These are phyloP conservation scores for Lithophane ornitopus DNA, from an alignment of 2,888 invertebrate genomes.

Conservation along the genomic window DNA sequence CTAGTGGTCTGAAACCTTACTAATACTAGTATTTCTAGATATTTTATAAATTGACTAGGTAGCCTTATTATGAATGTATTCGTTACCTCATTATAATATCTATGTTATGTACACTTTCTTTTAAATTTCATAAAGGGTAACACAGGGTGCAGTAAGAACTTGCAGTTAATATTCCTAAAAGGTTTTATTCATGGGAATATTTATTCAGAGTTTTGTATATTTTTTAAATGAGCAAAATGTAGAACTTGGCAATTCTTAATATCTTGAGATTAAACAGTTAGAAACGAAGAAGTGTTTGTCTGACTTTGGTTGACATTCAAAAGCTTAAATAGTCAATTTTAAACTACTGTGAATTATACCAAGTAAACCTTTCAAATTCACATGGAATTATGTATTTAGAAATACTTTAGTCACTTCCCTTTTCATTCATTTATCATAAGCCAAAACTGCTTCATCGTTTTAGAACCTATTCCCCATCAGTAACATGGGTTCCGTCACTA, in stretches of 20 bases:
- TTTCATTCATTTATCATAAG: too few relatives aligned
- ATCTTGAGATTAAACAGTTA: background rate
- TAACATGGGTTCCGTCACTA: background rate
- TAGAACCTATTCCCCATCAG: background rate
- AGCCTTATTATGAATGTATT: conserved; percentile 18
- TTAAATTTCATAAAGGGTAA: conserved; percentile 13
- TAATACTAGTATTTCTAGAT: conserved; percentile 34
- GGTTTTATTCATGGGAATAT: background rate
- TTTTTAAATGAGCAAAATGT: background rate
- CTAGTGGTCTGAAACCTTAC: conserved; percentile 15
- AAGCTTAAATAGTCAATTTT: background rate
- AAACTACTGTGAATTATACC: too few relatives aligned
- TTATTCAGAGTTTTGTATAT: background rate
- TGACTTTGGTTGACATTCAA: background rate
- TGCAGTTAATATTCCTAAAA: conserved; percentile 6
- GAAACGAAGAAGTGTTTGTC: background rate
- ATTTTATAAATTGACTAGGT: conserved; percentile 28
- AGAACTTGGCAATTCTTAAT: background rate
- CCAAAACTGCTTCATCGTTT: background rate
- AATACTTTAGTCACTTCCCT: too few relatives aligned
- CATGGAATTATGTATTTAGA: too few relatives aligned
- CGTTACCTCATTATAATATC: conserved; percentile 44
- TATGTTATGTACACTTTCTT: conserved; percentile 37
- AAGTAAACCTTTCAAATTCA: too few relatives aligned
- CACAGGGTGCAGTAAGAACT: background rate